Evolutionary conservation across 2,797 vertebrate species (phyloP).

Genomic region (Denticeps clupeoides): DNA sequence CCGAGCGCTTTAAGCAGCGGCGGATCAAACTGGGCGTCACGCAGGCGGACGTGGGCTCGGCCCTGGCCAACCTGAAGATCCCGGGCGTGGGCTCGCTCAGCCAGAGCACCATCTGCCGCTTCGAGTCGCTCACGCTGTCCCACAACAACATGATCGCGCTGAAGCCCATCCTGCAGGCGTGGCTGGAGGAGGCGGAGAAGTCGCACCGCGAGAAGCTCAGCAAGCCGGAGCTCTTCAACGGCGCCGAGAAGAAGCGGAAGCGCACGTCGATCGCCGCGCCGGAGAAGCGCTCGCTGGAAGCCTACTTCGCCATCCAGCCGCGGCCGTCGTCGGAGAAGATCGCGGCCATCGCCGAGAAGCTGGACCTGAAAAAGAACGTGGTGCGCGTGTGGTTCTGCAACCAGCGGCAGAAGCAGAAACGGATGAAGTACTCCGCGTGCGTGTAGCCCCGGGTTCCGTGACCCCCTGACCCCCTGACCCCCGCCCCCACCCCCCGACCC

Average conservation of each 20-base stretch:
- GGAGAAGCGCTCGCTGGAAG: conserved; percentile 88
- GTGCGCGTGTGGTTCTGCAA: conserved; percentile 98
- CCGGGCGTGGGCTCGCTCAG: conserved; percentile 85
- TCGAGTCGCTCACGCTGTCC: conserved; percentile 83
- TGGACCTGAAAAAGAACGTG: conserved; percentile 98
- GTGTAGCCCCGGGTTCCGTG: conserved; percentile 54
- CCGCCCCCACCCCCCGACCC: no score
- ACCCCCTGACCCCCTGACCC: no score
- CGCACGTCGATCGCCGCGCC: conserved; percentile 91
- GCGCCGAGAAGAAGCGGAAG: conserved; percentile 90
- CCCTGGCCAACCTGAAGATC: conserved; percentile 88
- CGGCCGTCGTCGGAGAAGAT: conserved; percentile 93
- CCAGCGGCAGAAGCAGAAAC: conserved; percentile 97
- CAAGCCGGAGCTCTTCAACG: conserved; percentile 93
- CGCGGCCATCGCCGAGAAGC: conserved; percentile 90
- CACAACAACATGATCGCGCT: conserved; percentile 95
- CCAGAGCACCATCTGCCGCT: conserved; percentile 88
- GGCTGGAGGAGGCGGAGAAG: conserved; percentile 93
- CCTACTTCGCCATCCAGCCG: conserved; percentile 91
- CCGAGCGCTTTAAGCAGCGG: conserved; percentile 93
- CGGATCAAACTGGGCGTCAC: conserved; percentile 96
- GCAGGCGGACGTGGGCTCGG: conserved; percentile 89
- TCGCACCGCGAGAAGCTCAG: conserved; percentile 91
- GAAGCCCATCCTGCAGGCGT: conserved; percentile 91
- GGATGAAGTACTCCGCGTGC: conserved; percentile 96